These are phyloP conservation scores for Melanaphis sacchari DNA, from an alignment of 1,140 invertebrate genomes.

Conservation along the genomic window DNA sequence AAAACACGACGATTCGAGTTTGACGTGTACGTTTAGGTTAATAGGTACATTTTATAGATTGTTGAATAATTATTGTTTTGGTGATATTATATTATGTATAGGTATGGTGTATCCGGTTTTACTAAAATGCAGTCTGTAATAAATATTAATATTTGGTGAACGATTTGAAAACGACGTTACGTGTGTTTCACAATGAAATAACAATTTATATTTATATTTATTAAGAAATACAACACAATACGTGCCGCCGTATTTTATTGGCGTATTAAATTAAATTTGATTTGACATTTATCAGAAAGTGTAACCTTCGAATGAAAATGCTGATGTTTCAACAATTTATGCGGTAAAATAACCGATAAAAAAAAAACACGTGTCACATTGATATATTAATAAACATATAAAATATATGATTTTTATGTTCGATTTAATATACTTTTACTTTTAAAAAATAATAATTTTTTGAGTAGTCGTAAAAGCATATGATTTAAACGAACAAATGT, in stretches of 20 bases:
- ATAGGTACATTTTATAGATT: neutral
- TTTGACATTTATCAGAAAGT: neutral
- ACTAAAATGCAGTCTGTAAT: neutral
- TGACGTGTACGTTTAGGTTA: neutral
- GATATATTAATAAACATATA: neutral
- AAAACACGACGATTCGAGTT: neutral
- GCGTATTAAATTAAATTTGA: conserved; percentile 4
- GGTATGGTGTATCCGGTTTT: neutral
- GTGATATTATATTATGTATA: neutral
- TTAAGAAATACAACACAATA: neutral
- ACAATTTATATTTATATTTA: neutral
- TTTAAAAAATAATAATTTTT: neutral
- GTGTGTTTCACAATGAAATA: neutral
- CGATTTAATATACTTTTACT: neutral
- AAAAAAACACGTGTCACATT: neutral
- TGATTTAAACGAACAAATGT: neutral
- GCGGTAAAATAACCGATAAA: neutral
- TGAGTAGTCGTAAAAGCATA: neutral
- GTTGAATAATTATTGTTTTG: neutral
- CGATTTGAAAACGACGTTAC: neutral
- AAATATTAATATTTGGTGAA: neutral
- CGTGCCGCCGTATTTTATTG: neutral
- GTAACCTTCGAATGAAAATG: neutral
- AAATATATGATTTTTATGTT: neutral
- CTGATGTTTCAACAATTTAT: neutral